A percentile compares a stretch with the other conserved stretches of the same genome.
Conservation (phyloP, 2,888 invertebrate genomes). For the Endomychus coccineus region DNA sequence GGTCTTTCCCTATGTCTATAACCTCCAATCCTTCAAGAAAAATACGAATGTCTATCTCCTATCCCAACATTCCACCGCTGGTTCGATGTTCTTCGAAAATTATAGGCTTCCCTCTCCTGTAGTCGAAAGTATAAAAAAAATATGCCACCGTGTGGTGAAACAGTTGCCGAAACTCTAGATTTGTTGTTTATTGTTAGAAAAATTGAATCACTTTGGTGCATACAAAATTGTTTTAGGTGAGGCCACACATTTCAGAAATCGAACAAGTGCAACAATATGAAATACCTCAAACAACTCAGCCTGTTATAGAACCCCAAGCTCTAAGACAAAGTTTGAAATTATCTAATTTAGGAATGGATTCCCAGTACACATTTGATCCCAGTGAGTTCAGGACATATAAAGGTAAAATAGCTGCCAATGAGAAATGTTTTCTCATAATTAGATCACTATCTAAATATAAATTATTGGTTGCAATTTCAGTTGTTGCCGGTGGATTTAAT, state of each 20-base stretch:
- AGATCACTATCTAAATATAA: neutral
- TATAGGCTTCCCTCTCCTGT: too few relatives aligned
- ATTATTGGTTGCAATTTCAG: too few relatives aligned
- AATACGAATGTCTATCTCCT: too few relatives aligned
- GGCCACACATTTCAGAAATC: constrained; percentile 33
- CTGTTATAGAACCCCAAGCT: constrained; percentile 14
- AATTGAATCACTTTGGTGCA: too few relatives aligned
- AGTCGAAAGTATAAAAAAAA: too few relatives aligned
- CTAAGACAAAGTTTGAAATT: constrained; percentile 31
- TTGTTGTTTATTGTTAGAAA: too few relatives aligned
- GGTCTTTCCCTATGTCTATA: too few relatives aligned
- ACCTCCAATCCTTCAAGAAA: too few relatives aligned
- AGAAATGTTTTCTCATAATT: constrained; percentile 1
- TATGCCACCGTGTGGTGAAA: too few relatives aligned
- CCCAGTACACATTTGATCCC: constrained; percentile 27
- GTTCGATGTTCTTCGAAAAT: too few relatives aligned
- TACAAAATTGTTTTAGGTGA: constrained; percentile 35
- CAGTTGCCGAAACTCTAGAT: too few relatives aligned
- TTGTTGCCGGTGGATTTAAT: constrained; percentile 26
- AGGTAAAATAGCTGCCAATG: constrained; percentile 25
- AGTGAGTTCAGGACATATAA: constrained; percentile 28
- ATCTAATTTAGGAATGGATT: constrained; percentile 28
- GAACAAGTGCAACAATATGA: constrained; percentile 33
- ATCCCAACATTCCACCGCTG: too few relatives aligned
- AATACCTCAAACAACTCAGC: constrained; percentile 20